Evolutionary conservation across 2,797 vertebrate genomes (phyloP), one percentile per base, ranked within the genome.

Genomic region (Phoeniculus purpureus): DNA sequence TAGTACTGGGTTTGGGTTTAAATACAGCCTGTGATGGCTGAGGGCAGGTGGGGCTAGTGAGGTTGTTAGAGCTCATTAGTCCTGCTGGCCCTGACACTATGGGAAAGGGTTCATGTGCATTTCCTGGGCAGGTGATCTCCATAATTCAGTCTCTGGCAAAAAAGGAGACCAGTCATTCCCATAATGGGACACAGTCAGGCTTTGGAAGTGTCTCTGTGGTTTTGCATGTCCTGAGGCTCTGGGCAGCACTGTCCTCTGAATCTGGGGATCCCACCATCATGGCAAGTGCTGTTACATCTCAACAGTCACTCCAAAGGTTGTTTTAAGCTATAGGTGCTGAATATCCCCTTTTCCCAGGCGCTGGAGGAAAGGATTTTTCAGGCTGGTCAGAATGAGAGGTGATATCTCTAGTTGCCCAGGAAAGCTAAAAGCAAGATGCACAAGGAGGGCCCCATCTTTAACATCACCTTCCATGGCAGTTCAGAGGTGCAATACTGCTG

Each of bases 1-100:
- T 2, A 1, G 0, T 0, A 0, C 48, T 68, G 34, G 7, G 2
- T 23, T 9, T 79, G 81, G n/a, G 32, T 11, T 81, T 66, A 59
- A 34, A 70, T 25, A 29, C 8, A 22, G 6, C 23, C 43, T 6
- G 5, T n/a, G 51, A 2, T 34, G 22, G 7, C 27, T 56, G 43
- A 18, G 22, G 23, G 16, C 7, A 25, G 52, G 21, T 55, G 81
- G 7, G 15, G 45, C 52, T 87, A 34, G 1, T 34, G 19, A 22
- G 23, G 26, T 4, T 10, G 2, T 45, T 51, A 58, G 1, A 31
- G n/a, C 18, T 6, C 5, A 0, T 29, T 13, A 15, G 10, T 4
- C 12, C 50, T 81, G 26, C 68, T 4, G 7, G 50, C 32, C 43
- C 37, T 47, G 43, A 15, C 45, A 15, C 7, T 26, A 4, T 0